A percentile compares a stretch with the other conserved stretches of the same genome.
Conservation (phyloP, 2,888 invertebrate species). For the Clitarchus hookeri region DNA sequence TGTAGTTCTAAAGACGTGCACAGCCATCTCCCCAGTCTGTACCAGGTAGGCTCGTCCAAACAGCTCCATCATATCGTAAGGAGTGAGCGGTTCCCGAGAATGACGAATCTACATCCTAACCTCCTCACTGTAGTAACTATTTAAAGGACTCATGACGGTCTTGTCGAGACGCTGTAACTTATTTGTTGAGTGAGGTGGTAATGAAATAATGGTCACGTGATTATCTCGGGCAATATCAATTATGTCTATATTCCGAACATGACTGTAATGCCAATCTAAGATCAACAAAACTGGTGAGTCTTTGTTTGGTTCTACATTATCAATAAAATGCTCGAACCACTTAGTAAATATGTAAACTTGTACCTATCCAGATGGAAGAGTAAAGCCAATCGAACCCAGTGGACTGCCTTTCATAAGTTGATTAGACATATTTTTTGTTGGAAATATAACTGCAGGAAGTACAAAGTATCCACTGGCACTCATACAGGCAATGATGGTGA, state of each 20-base stretch:
- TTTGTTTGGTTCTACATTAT: slow-evolving; percentile 12
- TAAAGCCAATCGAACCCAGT: slow-evolving; percentile 3
- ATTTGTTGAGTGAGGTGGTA: slow-evolving; percentile 26
- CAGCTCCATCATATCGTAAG: too few relatives aligned
- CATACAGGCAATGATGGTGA: slow-evolving; percentile 28
- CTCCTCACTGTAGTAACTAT: too few relatives aligned
- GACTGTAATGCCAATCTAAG: slow-evolving; percentile 29
- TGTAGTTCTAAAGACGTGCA: too few relatives aligned
- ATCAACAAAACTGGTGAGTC: slow-evolving; percentile 28
- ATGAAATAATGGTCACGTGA: slow-evolving; percentile 27
- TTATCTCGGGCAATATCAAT: slow-evolving; percentile 29
- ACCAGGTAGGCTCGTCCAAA: too few relatives aligned
- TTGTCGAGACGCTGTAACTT: slow-evolving; percentile 29
- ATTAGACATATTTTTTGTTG: slow-evolving; percentile 16
- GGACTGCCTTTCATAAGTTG: slow-evolving; percentile 15
- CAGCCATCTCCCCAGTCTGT: too few relatives aligned
- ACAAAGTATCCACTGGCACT: slow-evolving; percentile 27
- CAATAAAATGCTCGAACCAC: slow-evolving; percentile 24
- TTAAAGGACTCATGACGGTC: slow-evolving; percentile 22
- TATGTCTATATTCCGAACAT: slow-evolving; percentile 26
- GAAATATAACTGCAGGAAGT: slow-evolving; percentile 24
- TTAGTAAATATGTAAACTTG: slow-evolving; percentile 22
- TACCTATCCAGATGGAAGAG: slow-evolving; percentile 28
- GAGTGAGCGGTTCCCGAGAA: too few relatives aligned
- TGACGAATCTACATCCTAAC: too few relatives aligned